Conservation (phyloP, 1,140 invertebrate species). For the Holcopasites calliopsidis region DNA sequence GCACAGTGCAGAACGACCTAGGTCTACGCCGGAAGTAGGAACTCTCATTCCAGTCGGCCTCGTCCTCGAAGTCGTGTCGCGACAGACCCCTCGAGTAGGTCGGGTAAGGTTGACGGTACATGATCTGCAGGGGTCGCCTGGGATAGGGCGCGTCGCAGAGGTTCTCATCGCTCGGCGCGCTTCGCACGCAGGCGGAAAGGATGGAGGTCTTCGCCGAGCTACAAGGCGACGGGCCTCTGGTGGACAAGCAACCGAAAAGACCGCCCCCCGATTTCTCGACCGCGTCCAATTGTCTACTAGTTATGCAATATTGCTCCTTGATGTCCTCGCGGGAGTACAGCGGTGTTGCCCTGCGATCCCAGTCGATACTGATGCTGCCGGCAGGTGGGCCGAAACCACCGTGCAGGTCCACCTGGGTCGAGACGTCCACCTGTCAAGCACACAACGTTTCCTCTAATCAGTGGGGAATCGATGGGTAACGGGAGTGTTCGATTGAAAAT, state of each 20-base stretch:
- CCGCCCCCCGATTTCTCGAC: conserved; percentile 88
- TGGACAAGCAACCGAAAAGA: conserved; percentile 91
- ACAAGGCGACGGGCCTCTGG: conserved; percentile 77
- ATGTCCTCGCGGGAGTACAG: conserved; percentile 95
- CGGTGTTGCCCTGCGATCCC: conserved; percentile 80
- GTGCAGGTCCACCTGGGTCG: conserved; percentile 78
- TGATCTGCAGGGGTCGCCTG: conserved; percentile 78
- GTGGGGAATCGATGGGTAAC: conserved; percentile 26
- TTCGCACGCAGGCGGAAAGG: conserved; percentile 90
- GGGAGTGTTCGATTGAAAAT: conserved; percentile 11
- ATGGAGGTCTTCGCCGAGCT: conserved; percentile 85
- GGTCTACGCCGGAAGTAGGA: conserved; percentile 89
- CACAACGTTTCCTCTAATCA: conserved; percentile 22
- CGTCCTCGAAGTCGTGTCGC: conserved; percentile 79
- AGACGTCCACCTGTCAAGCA: conserved; percentile 74
- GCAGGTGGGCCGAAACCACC: conserved; percentile 63
- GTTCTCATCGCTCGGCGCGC: conserved; percentile 92
- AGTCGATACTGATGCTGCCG: conserved; percentile 66
- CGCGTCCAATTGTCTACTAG: conserved; percentile 91
- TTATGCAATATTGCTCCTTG: conserved; percentile 95
- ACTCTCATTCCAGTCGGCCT: conserved; percentile 84
- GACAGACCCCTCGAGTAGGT: conserved; percentile 78
- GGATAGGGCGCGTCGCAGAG: conserved; percentile 89
- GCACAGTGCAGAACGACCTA: conserved; percentile 84
- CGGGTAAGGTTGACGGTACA: conserved; percentile 75